Conservation (phyloP, 1,140 invertebrate genomes). For the Pseudoatta argentina region DNA sequence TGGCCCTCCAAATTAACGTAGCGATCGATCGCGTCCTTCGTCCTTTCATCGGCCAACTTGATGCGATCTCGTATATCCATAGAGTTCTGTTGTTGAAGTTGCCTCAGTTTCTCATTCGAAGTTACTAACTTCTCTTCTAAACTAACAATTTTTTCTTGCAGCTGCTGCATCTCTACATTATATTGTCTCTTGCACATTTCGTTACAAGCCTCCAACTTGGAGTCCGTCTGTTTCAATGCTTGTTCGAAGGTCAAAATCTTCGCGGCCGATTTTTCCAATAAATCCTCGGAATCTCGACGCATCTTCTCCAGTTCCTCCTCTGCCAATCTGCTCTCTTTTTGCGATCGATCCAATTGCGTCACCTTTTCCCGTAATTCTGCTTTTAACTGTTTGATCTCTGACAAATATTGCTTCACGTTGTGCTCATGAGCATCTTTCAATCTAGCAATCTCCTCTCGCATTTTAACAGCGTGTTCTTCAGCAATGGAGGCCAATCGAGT, state of each 20-base stretch:
- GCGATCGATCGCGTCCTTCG: conserved; percentile 78
- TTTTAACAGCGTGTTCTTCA: conserved; percentile 76
- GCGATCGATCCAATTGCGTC: conserved; percentile 75
- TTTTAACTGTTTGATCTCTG: conserved; percentile 83
- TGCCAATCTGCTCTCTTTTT: conserved; percentile 86
- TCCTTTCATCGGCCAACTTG: conserved; percentile 77
- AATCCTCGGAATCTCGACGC: conserved; percentile 82
- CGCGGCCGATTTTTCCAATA: conserved; percentile 80
- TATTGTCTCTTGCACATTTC: conserved; percentile 85
- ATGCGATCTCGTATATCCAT: conserved; percentile 73
- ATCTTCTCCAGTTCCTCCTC: conserved; percentile 86
- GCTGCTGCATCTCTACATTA: conserved; percentile 76
- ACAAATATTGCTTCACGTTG: conserved; percentile 78
- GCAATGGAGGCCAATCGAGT: conserved; percentile 71
- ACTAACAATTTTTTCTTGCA: conserved; percentile 76
- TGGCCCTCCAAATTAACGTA: conserved; percentile 80
- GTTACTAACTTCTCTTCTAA: conserved; percentile 76
- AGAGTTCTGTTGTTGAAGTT: conserved; percentile 70
- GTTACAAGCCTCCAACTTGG: conserved; percentile 70
- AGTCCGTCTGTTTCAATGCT: conserved; percentile 84
- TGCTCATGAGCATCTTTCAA: conserved; percentile 77
- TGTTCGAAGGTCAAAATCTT: conserved; percentile 86
- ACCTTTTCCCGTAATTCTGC: conserved; percentile 80
- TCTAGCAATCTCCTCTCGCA: conserved; percentile 77
- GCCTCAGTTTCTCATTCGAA: conserved; percentile 75